phyloP scores from a whole-genome alignment of 30 jellyfish, hydroid and myxozoan species.

The Catostylus mosaicus region DNA sequence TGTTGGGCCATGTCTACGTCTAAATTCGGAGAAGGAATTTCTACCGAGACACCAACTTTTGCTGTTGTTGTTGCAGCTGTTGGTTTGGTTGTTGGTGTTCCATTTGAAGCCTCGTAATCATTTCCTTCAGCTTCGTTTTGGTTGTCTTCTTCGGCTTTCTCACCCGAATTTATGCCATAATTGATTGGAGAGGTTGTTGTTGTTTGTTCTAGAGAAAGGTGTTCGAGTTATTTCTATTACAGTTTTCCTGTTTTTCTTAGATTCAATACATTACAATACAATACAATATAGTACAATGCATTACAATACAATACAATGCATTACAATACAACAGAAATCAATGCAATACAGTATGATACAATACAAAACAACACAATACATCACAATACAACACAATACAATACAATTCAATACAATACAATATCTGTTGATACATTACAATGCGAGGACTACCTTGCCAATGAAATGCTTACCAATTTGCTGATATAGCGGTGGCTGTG shows the following conservation, averaged over 20 bases:
- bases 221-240: too few species aligned
- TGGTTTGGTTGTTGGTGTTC: slow-evolving; percentile 15
- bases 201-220: slow-evolving; percentile 11
- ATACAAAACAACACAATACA: background rate
- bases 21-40: slow-evolving; percentile 26
- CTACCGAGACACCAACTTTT: slow-evolving; percentile 60
- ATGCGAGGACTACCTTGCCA: background rate
- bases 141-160: background rate
- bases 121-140: slow-evolving; percentile 15
- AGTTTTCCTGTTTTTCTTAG: too few species aligned
- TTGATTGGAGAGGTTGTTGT: slow-evolving; percentile 14
- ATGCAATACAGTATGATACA: background rate
- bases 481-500: slow-evolving; percentile 33
- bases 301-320: background rate
- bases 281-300: background rate
- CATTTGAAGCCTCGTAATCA: background rate
- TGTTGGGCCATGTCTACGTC: slow-evolving; percentile 7
- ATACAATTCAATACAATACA: background rate
- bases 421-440: background rate
- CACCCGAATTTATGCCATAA: background rate
- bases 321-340: background rate
- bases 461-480: background rate
- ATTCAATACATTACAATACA: background rate
- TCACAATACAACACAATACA: background rate
- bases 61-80: slow-evolving; percentile 34